A percentile compares a stretch with the other conserved stretches of the same genome.
Evolutionary conservation across 2,797 vertebrate genomes (phyloP).

Genomic region (Dicrostonyx torquatus): DNA sequence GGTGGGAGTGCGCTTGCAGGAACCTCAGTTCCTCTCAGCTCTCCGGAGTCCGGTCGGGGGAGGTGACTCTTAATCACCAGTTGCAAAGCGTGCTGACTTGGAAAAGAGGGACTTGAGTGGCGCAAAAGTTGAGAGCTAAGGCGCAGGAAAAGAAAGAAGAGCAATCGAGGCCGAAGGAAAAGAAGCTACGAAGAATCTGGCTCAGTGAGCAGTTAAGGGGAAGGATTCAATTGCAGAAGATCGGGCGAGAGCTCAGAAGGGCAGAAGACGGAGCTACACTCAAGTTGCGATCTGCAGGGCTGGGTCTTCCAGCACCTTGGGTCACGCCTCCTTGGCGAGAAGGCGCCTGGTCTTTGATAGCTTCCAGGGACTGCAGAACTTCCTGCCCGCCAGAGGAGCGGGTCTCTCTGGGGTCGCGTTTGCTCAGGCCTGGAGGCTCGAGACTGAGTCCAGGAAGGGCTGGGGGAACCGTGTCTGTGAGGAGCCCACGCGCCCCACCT

Average conservation of each 20-base stretch:
- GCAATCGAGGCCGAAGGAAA: neutral
- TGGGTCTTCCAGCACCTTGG: constrained; percentile 66
- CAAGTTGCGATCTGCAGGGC: constrained; percentile 61
- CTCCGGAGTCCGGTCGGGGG: neutral
- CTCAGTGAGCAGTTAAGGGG: neutral
- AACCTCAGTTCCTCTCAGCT: neutral
- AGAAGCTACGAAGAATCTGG: neutral
- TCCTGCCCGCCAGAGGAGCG: constrained; percentile 75
- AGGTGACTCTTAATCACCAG: neutral
- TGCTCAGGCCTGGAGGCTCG: constrained; percentile 4
- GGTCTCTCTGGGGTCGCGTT: constrained; percentile 67
- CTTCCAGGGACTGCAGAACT: constrained; percentile 75
- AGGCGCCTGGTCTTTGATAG: constrained; percentile 66
- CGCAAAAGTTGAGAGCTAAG: constrained; percentile 61
- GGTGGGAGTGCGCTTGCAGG: neutral
- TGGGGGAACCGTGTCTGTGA: constrained; percentile 17
- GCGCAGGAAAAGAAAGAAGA: constrained; percentile 67
- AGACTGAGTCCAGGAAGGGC: constrained; percentile 55
- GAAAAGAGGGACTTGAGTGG: constrained; percentile 64
- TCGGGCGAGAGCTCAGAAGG: neutral
- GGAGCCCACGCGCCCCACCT: neutral
- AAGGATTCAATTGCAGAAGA: neutral
- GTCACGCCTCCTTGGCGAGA: constrained; percentile 78
- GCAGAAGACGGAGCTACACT: neutral
- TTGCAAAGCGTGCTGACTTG: neutral